Base-by-base conservation (phyloP, 2,113 vertebrate genomes). In the Mormyrus iriodes region DNA sequence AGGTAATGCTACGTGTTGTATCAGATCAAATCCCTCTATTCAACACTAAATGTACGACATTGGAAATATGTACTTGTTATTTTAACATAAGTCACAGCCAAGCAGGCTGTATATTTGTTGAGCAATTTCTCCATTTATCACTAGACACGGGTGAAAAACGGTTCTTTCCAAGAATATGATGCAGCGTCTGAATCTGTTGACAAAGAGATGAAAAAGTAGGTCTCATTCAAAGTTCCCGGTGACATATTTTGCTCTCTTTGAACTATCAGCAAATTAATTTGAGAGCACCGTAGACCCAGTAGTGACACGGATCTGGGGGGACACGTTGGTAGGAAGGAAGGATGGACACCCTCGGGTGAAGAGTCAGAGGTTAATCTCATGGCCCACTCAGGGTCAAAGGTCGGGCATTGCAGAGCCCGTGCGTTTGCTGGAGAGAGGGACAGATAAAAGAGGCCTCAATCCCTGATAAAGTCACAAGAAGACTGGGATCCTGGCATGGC, bases 211-310 rank as follows among this genome's bases (percentile, higher is more conserved):
- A 52, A 31, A 13, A 31, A 52, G 24, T 52, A 17, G 44, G 84
- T 46, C 15, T 86, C 84, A 52, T 86, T 86, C 84, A 51, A 46
- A 31, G 46, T 51, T n/a, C 49, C 49, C 7, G 27, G 12, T 86
- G 49, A 86, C 31, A 86, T 53, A 86, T 52, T 31, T 49, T 15
- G 84, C 17, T 52, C 48, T 49, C 27, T 86, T 86, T 86, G 84
- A 86, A 86, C 84, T 86, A 15, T 15, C 10, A 86, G 84, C 46
- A 52, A 86, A 86, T 86, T 52, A 49, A 86, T 86, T 86, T 86
- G 19, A 52, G 12, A 35, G 84, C 84, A 52, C 4, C 3, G 27
- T 19, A 86, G 84, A 53, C 84, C 84, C 84, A 53, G 48, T 10
- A 35, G 21, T 86, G 84, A 86, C 84, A 35, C 4, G 3, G 49